These are phyloP conservation scores for Pseudomugil gertrudae DNA, from an alignment of 2,797 vertebrate species.

Conservation along the genomic window DNA sequence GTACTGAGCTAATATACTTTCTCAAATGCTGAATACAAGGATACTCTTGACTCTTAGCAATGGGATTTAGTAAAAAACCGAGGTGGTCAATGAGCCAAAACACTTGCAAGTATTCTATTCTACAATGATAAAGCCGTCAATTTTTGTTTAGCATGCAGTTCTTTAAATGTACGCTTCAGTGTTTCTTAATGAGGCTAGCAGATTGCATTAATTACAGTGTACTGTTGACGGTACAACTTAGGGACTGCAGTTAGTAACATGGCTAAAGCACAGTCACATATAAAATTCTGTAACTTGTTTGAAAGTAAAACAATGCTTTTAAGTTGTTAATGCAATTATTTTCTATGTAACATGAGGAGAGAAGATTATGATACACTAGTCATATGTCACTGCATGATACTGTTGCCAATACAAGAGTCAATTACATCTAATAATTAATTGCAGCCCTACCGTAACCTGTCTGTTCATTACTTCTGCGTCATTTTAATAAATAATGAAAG, in stretches of 20 bases:
- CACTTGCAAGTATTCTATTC: neutral
- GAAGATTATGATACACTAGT: neutral
- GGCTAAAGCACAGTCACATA: neutral
- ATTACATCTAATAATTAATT: constrained; percentile 1
- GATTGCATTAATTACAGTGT: neutral
- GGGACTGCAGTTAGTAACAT: constrained; percentile 7
- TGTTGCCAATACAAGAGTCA: neutral
- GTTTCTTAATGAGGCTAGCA: neutral
- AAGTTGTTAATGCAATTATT: neutral
- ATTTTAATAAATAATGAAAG: constrained; percentile 15
- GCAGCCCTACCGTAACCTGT: neutral
- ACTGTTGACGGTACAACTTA: neutral
- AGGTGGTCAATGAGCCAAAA: neutral
- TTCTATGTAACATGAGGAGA: neutral
- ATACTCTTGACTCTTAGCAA: constrained; percentile 1
- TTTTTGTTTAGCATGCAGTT: neutral
- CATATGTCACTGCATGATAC: neutral
- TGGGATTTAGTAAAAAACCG: neutral
- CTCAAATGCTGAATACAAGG: constrained; percentile 7
- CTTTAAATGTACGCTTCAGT: neutral
- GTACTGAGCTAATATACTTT: neutral
- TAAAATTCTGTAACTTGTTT: neutral
- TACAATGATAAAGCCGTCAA: neutral
- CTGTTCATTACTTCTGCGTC: neutral
- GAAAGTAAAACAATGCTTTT: neutral